These are phyloP conservation scores for Ancistrus triradiatus DNA, from an alignment of 2,113 vertebrate species.

Conservation along the genomic window DNA sequence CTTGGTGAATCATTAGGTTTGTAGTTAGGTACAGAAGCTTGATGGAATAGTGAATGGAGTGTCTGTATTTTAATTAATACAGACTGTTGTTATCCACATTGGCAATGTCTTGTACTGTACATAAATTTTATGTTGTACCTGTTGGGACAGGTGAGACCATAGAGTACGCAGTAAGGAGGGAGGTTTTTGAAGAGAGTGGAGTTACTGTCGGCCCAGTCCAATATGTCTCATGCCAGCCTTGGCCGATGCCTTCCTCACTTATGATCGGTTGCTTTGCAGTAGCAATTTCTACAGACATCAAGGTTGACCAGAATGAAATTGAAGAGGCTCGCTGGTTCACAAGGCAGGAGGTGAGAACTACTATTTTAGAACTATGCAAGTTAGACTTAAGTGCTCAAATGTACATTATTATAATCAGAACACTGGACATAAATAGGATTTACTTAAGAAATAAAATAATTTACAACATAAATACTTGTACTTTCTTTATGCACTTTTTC, in stretches of 20 bases:
- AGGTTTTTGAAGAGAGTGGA: conserved; percentile 87
- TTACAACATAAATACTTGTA: no score
- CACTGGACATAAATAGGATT: not conserved
- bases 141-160: conserved; percentile 79
- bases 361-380: no score
- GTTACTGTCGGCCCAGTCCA: conserved; percentile 82
- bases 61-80: no score
- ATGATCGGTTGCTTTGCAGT: conserved; percentile 91
- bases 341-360: conserved; percentile 77
- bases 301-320: conserved; percentile 87
- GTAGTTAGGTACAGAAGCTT: no score
- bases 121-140: not conserved
- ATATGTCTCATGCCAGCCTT: conserved; percentile 88
- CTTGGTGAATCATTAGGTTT: no score
- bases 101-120: not conserved
- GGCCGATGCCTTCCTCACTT: conserved; percentile 93
- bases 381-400: no score
- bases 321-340: conserved; percentile 93
- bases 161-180: conserved; percentile 88
- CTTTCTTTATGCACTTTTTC: not conserved
- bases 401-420: not conserved
- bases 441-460: not conserved
- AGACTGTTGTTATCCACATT: not conserved
- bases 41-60: no score
- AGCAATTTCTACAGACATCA: conserved; percentile 85